phyloP scores from a whole-genome alignment of 2,888 invertebrate species.

The Idaea biselata region DNA sequence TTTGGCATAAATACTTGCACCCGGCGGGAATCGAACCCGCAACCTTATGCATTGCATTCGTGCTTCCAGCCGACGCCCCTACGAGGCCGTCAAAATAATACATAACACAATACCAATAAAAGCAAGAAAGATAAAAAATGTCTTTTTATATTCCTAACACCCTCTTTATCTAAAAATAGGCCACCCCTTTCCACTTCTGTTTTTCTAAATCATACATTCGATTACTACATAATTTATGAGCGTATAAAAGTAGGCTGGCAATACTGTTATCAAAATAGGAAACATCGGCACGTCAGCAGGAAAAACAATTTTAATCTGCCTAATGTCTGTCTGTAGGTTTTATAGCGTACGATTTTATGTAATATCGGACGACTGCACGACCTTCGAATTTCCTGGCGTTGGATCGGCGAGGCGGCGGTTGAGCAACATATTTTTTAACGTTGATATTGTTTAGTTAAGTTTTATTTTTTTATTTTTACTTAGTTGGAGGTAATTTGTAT shows the following conservation, averaged over 20 bases:
- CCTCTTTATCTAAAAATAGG: neutral
- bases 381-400: too few relatives aligned
- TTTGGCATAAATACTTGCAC: too few relatives aligned
- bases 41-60: too few relatives aligned
- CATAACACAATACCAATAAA: too few relatives aligned
- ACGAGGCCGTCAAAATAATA: too few relatives aligned
- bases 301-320: constrained; percentile 68
- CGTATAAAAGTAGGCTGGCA: constrained; percentile 25
- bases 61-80: too few relatives aligned
- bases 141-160: neutral
- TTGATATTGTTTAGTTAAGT: too few relatives aligned
- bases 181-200: neutral
- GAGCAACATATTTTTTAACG: too few relatives aligned
- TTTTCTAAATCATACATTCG: neutral
- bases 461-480: too few relatives aligned
- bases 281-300: constrained; percentile 59
- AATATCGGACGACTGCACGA: neutral
- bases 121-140: neutral
- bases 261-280: constrained; percentile 51
- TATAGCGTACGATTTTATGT: neutral
- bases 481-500: too few relatives aligned
- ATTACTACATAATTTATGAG: neutral
- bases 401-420: too few relatives aligned
- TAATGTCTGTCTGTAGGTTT: constrained; percentile 40
- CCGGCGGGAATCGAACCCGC: too few relatives aligned